Conservation (phyloP, 2,113 vertebrate species). For the Rhynchomys soricoides region DNA sequence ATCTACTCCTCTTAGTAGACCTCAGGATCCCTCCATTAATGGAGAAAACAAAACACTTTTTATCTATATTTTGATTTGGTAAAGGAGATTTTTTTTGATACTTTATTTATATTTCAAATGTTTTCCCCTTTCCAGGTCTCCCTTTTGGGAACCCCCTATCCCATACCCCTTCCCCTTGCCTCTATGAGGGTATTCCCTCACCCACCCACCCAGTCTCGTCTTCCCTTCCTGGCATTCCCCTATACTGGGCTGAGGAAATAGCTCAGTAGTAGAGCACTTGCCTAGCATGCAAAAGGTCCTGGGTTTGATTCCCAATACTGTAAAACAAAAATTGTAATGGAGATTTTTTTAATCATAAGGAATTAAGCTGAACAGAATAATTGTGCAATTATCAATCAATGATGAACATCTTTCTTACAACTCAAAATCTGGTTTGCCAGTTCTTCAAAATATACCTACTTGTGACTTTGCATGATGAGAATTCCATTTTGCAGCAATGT, state of each 20-base stretch:
- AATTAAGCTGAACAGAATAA: not conserved
- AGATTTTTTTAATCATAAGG: not conserved
- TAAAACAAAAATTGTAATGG: too few species aligned
- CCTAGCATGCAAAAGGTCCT: too few species aligned
- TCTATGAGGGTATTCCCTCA: too few species aligned
- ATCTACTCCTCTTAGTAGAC: not conserved
- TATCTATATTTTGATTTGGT: not conserved
- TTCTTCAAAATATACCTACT: not conserved
- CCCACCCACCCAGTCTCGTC: too few species aligned
- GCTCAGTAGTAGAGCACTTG: too few species aligned
- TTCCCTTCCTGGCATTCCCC: too few species aligned
- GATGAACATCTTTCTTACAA: not conserved
- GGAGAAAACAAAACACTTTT: not conserved
- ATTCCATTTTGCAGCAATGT: constrained; percentile 12
- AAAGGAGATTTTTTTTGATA: not conserved
- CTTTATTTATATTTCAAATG: too few species aligned
- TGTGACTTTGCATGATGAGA: not conserved
- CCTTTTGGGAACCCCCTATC: too few species aligned
- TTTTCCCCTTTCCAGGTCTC: too few species aligned
- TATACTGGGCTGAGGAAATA: too few species aligned
- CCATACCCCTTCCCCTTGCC: too few species aligned
- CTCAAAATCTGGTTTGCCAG: not conserved
- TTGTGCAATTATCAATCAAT: not conserved
- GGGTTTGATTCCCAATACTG: too few species aligned
- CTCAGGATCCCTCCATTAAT: not conserved